Conservation (phyloP, 2,113 vertebrate species). For the Ictidomys tridecemlineatus region DNA sequence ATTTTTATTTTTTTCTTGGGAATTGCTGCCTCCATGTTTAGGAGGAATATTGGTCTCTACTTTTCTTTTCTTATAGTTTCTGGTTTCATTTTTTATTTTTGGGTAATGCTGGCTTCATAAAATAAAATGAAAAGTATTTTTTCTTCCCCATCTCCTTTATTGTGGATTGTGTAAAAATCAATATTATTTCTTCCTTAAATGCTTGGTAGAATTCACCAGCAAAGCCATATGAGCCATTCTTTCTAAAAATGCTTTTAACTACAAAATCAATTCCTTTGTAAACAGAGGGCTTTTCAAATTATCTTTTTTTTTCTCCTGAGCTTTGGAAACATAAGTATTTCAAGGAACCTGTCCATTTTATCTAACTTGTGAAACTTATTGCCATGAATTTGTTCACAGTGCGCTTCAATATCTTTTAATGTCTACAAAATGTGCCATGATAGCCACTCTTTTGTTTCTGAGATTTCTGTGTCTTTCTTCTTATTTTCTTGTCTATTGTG, state of each 20-base stretch:
- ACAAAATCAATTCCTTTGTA: background rate
- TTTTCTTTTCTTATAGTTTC: background rate
- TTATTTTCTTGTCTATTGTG: background rate
- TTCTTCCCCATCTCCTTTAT: background rate
- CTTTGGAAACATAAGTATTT: background rate
- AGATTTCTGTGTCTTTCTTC: background rate
- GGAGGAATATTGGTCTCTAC: background rate
- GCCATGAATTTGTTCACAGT: background rate
- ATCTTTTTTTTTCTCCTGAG: background rate
- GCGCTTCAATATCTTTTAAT: background rate
- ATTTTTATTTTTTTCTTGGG: background rate
- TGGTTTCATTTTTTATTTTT: background rate
- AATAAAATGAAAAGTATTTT: background rate
- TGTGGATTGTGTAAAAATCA: background rate
- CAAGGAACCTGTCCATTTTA: background rate
- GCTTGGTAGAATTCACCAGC: background rate
- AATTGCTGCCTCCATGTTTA: background rate
- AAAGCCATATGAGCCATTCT: background rate
- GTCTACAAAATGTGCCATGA: background rate
- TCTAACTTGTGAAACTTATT: background rate
- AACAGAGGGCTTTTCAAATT: background rate
- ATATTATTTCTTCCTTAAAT: slow-evolving; percentile 10
- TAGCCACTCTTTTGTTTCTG: background rate
- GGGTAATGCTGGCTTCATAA: background rate
- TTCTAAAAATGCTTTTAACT: background rate